Percentiles rank a stretch among this genome's conserved stretches.
Conservation (phyloP, 1,140 invertebrate genomes). For the Zaprionus ghesquierei region DNA sequence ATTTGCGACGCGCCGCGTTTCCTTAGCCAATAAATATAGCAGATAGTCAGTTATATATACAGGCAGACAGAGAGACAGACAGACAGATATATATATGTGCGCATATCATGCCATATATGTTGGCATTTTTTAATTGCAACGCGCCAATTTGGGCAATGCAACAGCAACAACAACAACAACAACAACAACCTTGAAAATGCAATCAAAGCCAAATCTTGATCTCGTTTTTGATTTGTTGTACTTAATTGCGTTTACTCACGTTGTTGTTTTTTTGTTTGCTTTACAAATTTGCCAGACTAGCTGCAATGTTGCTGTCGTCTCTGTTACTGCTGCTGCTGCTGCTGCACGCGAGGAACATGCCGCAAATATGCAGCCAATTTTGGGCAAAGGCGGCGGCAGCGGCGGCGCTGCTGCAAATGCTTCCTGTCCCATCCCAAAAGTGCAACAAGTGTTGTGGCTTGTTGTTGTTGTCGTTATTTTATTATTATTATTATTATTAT, state of each 20-base stretch:
- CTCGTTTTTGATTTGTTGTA: constrained; percentile 59
- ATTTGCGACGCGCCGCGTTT: constrained; percentile 27
- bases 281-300: constrained; percentile 46
- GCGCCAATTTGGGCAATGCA: constrained; percentile 74
- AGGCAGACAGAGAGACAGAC: neutral
- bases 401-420: constrained; percentile 1
- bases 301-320: constrained; percentile 32
- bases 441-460: constrained; percentile 32
- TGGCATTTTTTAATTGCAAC: constrained; percentile 68
- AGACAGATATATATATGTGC: neutral
- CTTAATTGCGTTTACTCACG: neutral
- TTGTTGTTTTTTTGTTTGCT: constrained; percentile 12
- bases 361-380: constrained; percentile 63
- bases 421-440: constrained; percentile 40
- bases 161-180: constrained; percentile 16
- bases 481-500: constrained; percentile 46
- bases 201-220: constrained; percentile 75
- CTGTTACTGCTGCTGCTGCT: constrained; percentile 12
- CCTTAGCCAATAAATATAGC: constrained; percentile 27
- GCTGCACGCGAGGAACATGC: constrained; percentile 64
- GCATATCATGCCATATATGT: constrained; percentile 59
- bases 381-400: constrained; percentile 21
- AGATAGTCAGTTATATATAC: neutral
- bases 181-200: constrained; percentile 77
- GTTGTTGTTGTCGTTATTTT: constrained; percentile 44